Conservation (phyloP, 2,797 vertebrate genomes). For the Anniella stebbinsi region DNA sequence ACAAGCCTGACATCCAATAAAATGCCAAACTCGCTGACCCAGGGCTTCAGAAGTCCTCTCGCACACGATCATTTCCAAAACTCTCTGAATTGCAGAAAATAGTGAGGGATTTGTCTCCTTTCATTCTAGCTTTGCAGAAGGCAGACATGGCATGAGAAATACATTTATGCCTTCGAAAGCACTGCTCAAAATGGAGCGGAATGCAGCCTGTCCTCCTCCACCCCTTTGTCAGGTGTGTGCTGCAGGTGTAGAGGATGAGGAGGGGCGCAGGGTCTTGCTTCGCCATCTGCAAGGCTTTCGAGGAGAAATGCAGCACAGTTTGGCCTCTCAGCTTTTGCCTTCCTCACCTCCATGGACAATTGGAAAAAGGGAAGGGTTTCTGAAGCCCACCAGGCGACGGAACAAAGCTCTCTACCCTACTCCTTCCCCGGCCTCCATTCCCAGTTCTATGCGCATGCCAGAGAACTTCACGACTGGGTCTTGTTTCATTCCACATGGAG, state of each 20-base stretch:
- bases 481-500: not conserved
- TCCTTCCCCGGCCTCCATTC: not conserved
- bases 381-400: too few relatives aligned
- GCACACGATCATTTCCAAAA: too few relatives aligned
- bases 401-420: not conserved
- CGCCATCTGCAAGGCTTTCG: not conserved
- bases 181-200: not conserved
- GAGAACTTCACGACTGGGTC: not conserved
- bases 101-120: not conserved
- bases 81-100: not conserved
- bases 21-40: not conserved
- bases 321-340: not conserved
- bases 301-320: not conserved
- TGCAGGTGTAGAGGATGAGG: not conserved
- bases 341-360: not conserved
- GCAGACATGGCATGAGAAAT: not conserved
- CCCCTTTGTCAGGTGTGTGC: not conserved
- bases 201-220: too few relatives aligned
- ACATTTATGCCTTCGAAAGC: not conserved
- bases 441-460: not conserved
- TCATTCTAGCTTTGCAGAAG: not conserved
- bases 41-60: not conserved
- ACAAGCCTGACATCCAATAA: not conserved
- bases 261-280: not conserved
- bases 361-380: too few relatives aligned